phyloP scores from a whole-genome alignment of 2,797 vertebrate genomes.

The Martes flavigula region DNA sequence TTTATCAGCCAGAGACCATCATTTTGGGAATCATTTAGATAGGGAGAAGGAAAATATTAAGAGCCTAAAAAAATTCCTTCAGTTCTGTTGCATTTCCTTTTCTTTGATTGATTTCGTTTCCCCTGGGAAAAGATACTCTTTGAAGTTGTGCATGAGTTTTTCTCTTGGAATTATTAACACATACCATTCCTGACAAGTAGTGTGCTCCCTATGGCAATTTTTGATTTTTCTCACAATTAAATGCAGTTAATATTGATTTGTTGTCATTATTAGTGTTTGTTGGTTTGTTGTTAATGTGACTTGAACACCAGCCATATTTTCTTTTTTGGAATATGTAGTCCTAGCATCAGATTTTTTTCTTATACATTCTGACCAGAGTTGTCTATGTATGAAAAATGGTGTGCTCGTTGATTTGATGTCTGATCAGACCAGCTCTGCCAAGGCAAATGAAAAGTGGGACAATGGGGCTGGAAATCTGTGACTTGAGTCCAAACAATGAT shows the following conservation, averaged over 20 bases:
- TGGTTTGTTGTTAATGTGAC: conserved; percentile 25
- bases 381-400: background rate
- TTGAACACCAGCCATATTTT: conserved; percentile 1
- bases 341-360: background rate
- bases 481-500: background rate
- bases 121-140: conserved; percentile 57
- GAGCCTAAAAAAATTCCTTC: conserved; percentile 55
- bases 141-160: conserved; percentile 53
- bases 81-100: conserved; percentile 34
- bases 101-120: conserved; percentile 65
- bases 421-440: background rate
- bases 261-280: conserved; percentile 28
- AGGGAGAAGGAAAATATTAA: conserved; percentile 44
- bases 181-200: background rate
- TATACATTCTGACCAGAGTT: background rate
- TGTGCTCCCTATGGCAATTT: background rate
- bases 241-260: conserved; percentile 11
- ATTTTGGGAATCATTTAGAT: conserved; percentile 55
- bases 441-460: background rate
- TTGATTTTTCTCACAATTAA: conserved; percentile 54
- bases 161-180: conserved; percentile 50
- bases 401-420: background rate
- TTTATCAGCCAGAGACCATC: background rate
- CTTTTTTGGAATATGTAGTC: background rate
- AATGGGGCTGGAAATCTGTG: background rate